Conservation (phyloP, 2,888 invertebrate species). For the Anarsia innoxiella region DNA sequence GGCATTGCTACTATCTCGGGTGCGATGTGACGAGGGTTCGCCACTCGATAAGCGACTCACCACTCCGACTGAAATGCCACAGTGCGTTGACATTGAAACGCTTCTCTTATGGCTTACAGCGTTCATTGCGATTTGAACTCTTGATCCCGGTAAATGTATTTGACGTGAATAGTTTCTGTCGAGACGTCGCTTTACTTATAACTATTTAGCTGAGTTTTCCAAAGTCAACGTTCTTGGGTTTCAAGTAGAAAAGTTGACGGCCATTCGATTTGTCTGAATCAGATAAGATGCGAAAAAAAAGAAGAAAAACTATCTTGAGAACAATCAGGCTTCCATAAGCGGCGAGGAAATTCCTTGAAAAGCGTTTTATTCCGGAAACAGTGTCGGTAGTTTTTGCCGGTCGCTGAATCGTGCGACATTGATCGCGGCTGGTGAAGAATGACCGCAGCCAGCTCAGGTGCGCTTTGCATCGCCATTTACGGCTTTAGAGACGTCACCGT, state of each 20-base stretch:
- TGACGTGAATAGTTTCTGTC: slow-evolving; percentile 23
- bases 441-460: slow-evolving; percentile 31
- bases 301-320: too few species aligned
- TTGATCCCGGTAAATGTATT: slow-evolving; percentile 27
- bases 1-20: slow-evolving; percentile 35
- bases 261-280: too few species aligned
- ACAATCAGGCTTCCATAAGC: too few species aligned
- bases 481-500: slow-evolving; percentile 30
- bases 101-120: slow-evolving; percentile 8
- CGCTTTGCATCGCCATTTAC: slow-evolving; percentile 28
- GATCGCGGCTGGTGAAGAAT: slow-evolving; percentile 27
- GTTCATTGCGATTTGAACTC: slow-evolving; percentile 28
- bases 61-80: slow-evolving; percentile 30
- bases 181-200: slow-evolving; percentile 9
- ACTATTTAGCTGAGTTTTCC: slow-evolving; percentile 4
- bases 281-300: too few species aligned
- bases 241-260: neutral
- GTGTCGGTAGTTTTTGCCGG: slow-evolving; percentile 22
- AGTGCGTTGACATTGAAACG: slow-evolving; percentile 36
- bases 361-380: slow-evolving; percentile 23
- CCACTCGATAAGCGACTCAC: slow-evolving; percentile 4
- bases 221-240: slow-evolving; percentile 5
- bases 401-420: slow-evolving; percentile 24
- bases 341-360: too few species aligned
- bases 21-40: slow-evolving; percentile 40